Base-by-base conservation (phyloP, 2,797 vertebrate species). In the Amblyopsis hoosieri region DNA sequence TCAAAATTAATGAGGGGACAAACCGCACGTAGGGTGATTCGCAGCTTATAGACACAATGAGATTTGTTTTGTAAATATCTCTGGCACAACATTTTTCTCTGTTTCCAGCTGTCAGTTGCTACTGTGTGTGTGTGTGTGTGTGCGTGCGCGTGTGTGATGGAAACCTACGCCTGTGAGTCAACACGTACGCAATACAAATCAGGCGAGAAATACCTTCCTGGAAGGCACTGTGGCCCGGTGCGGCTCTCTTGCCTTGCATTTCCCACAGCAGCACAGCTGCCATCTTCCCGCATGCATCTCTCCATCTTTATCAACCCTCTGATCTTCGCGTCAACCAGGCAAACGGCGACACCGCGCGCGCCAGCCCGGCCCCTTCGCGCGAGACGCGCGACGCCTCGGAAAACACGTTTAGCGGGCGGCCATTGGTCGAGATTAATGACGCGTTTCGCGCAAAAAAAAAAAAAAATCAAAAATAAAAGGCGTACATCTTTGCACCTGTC, bases 251-350 rank as follows among this genome's bases (percentile, higher is more conserved):
- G 60, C 58, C 74, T 62, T 72, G 77, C 64, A 2, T 51, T 14
- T 51, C 49, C 13, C 49, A 66, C 66, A 29, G 23, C 68, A 8
- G 60, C 54, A 62, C 77, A 75, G 83, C 67, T 80, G 82, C 76
- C 81, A 82, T 76, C 77, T 78, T 76, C 72, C 86, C 87, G 84
- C 89, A 80, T 85, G 70, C 76, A 79, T 83, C 81, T 80, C 82
- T 76, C 80, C 85, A 85, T 85, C 83, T 87, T 82, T 83, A 82
- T 72, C 76, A 86, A 81, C 82, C 80, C 80, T 90, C 77, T 89
- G 87, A 89, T 90, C 87, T 82, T 78, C 69, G 73, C 83, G 85
- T 88, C 83, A 86, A 88, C 13, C 23, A 31, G 23, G 9, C 85
- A 85, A 79, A 79, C 80, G 64, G 78, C 85, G 78, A 78, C 67